Evolutionary conservation across 2,888 invertebrate genomes (phyloP).

Genomic region (Eustalomyia histrio): DNA sequence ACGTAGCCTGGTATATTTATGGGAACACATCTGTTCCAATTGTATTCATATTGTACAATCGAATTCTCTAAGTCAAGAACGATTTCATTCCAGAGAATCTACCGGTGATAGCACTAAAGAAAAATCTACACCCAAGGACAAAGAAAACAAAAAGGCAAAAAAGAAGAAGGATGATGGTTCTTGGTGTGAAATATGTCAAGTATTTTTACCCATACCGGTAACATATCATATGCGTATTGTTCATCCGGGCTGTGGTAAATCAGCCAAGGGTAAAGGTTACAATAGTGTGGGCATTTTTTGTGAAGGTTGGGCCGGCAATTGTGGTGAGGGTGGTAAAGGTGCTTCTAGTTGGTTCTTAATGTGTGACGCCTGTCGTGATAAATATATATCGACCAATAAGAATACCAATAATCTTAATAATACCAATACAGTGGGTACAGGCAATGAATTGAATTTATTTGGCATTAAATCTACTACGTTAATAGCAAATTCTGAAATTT

Average conservation of each 20-base stretch:
- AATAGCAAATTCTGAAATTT: constrained; percentile 79
- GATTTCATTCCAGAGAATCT: constrained; percentile 68
- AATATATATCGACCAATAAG: constrained; percentile 80
- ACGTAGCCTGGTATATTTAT: constrained; percentile 91
- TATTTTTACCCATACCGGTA: constrained; percentile 86
- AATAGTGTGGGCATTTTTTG: constrained; percentile 94
- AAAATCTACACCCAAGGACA: constrained; percentile 69
- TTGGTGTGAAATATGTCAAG: constrained; percentile 93
- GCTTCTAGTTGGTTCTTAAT: constrained; percentile 93
- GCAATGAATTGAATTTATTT: constrained; percentile 79
- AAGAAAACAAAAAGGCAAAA: constrained; percentile 75
- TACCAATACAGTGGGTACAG: constrained; percentile 73
- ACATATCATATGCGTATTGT: constrained; percentile 94
- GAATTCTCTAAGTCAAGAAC: constrained; percentile 76
- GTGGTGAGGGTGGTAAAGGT: constrained; percentile 91
- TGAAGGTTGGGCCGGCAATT: constrained; percentile 92
- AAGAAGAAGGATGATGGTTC: constrained; percentile 79
- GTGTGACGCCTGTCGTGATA: constrained; percentile 94
- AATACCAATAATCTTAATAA: constrained; percentile 77
- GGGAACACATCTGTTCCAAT: constrained; percentile 90
- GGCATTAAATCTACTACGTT: constrained; percentile 77
- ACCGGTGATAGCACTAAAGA: constrained; percentile 69
- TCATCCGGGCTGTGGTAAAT: constrained; percentile 94
- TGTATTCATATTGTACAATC: constrained; percentile 83
- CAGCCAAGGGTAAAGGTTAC: constrained; percentile 93